A percentile compares a stretch with the other conserved stretches of the same genome.
These are phyloP conservation scores for Talpa occidentalis DNA, from an alignment of 2,113 vertebrate species.

Conservation along the genomic window DNA sequence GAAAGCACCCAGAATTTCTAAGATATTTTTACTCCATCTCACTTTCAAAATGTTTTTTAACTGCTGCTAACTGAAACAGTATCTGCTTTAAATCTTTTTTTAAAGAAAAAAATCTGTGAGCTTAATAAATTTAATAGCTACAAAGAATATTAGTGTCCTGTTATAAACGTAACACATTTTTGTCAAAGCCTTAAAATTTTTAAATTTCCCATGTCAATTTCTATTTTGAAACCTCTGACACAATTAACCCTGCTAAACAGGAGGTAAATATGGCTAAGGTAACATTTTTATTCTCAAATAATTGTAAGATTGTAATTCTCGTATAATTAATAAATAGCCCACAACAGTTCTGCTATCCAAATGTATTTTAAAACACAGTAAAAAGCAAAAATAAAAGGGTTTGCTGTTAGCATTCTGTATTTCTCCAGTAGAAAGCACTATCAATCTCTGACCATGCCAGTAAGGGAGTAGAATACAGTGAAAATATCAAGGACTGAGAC, in stretches of 20 bases:
- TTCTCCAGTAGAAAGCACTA: not conserved
- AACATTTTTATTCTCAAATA: slow-evolving; percentile 21
- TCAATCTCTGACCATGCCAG: not conserved
- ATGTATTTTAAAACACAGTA: slow-evolving; percentile 7
- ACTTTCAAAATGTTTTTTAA: slow-evolving; percentile 50
- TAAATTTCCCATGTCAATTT: slow-evolving; percentile 6
- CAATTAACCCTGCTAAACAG: slow-evolving; percentile 6
- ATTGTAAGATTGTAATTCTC: not conserved
- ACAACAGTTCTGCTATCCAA: not conserved
- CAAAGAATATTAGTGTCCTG: not conserved
- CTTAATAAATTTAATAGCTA: slow-evolving; percentile 43
- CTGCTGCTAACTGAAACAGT: not conserved
- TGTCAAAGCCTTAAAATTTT: not conserved
- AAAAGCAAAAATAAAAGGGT: not conserved
- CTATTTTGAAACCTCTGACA: slow-evolving; percentile 17
- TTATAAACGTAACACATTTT: not conserved
- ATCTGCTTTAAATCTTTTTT: not conserved
- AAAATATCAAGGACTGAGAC: not conserved
- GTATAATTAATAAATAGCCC: slow-evolving; percentile 2
- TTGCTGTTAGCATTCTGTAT: not conserved
- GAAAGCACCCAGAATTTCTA: slow-evolving; percentile 42
- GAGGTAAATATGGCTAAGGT: not conserved
- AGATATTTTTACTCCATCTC: not conserved
- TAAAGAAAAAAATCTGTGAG: slow-evolving; percentile 8
- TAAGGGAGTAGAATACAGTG: not conserved